Evolutionary conservation across 2,888 invertebrate genomes (phyloP).

Genomic region (Euphydryas editha): DNA sequence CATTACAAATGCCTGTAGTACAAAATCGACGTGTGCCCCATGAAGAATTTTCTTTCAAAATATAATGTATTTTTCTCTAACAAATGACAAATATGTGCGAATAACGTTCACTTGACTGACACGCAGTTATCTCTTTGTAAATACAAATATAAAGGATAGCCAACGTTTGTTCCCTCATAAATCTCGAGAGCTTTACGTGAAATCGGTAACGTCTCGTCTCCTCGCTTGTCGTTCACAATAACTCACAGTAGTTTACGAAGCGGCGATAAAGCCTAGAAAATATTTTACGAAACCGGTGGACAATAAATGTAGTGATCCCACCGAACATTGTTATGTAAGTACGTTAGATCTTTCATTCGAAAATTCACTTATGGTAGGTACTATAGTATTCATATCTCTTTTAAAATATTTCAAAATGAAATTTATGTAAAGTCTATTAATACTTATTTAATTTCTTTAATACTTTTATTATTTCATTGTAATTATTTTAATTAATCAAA

Average conservation of each 20-base stretch:
- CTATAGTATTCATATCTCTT: not conserved
- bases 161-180: constrained; percentile 5
- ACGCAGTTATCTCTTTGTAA: not conserved
- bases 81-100: not conserved
- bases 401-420: too few relatives aligned
- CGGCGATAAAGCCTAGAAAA: constrained; percentile 12
- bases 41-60: not conserved
- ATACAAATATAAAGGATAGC: constrained; percentile 10
- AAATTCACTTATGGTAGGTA: not conserved
- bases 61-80: not conserved
- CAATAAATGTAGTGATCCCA: constrained; percentile 5
- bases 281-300: constrained; percentile 9
- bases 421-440: too few relatives aligned
- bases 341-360: not conserved
- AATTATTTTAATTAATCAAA: too few relatives aligned
- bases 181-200: constrained; percentile 9
- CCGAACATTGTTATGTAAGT: constrained; percentile 1
- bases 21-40: not conserved
- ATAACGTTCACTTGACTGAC: constrained; percentile 1
- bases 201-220: constrained; percentile 12
- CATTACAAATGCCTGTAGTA: not conserved
- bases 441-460: too few relatives aligned
- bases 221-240: constrained; percentile 12
- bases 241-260: constrained; percentile 12
- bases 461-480: too few relatives aligned